phyloP scores from a whole-genome alignment of 35 echinoderm and acorn worm species.

The Apostichopus japonicus region DNA sequence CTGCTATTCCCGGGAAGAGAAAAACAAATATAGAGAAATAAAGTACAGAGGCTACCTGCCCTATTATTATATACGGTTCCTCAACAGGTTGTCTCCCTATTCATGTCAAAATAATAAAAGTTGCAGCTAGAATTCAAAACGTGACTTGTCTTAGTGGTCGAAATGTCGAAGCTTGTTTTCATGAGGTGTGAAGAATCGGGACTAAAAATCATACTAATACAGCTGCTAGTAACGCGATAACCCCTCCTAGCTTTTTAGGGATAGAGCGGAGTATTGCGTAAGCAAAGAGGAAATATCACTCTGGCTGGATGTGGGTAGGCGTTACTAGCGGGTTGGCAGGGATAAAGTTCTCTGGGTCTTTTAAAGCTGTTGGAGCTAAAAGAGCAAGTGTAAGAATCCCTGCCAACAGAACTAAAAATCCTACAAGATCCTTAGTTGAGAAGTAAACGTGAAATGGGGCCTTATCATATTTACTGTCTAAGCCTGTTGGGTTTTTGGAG shows the following conservation, averaged over 20 bases:
- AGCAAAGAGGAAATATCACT: slow-evolving; percentile 88
- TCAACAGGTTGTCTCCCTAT: slow-evolving; percentile 81
- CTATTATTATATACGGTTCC: slow-evolving; percentile 64
- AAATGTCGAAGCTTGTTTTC: slow-evolving; percentile 44
- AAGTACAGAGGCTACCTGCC: slow-evolving; percentile 53
- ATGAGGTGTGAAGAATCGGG: slow-evolving; percentile 61
- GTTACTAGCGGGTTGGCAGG: slow-evolving; percentile 80
- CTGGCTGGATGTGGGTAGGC: slow-evolving; percentile 76
- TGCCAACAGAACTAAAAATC: slow-evolving; percentile 57
- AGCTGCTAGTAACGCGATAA: slow-evolving; percentile 65
- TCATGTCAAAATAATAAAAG: slow-evolving; percentile 65
- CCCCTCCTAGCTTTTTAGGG: slow-evolving; percentile 86
- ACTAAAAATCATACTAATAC: slow-evolving; percentile 70
- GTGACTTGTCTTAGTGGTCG: slow-evolving; percentile 51
- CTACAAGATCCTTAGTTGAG: slow-evolving; percentile 65
- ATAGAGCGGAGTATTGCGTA: slow-evolving; percentile 86
- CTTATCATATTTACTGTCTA: slow-evolving; percentile 66
- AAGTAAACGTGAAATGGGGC: slow-evolving; percentile 71
- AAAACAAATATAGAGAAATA: slow-evolving; percentile 64
- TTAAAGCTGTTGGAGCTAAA: slow-evolving; percentile 56
- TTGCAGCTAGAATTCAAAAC: slow-evolving; percentile 55
- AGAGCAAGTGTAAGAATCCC: slow-evolving; percentile 26
- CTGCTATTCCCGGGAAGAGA: slow-evolving; percentile 11
- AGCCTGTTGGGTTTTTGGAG: slow-evolving; percentile 74
- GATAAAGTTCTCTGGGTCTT: slow-evolving; percentile 81